Evolutionary conservation across 1,140 invertebrate species (phyloP), one percentile per base, ranked within the genome.

Genomic region (Drosophila lacteicornis): DNA sequence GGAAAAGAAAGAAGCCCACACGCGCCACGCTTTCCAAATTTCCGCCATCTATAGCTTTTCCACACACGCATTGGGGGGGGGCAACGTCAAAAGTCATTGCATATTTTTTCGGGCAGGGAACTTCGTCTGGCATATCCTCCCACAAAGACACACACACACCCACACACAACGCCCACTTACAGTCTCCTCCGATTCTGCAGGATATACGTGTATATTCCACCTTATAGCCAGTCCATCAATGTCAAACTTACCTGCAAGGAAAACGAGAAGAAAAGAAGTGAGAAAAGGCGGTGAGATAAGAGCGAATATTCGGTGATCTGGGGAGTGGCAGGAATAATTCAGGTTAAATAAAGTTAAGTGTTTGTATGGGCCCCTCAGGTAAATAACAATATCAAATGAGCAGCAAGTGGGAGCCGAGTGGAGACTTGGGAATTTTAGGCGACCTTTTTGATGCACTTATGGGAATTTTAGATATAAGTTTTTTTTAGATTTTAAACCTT

Each of bases 171-270:
- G 3, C 33, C 53, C 53, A 56, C 53, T 40, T 40, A 56, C 53
- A n/a, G 53, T 6, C 19, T 53, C 47, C 62, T 33, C n/a, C 30
- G 62, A 70, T 40, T 67, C 19, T 36, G 11, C 62, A 46, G 57
- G 15, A n/a, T 30, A 63, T n/a, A 40, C 33, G 5, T 33, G 17
- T 51, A 22, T 33, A 36, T 19, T 11, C 30, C 51, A 6, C 51
- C 51, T 55, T 55, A 55, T 25, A 56, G 53, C 36, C 53, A 75
- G 85, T 90, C 81, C 85, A 90, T 90, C 85, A 90, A 90, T 80
- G 85, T 90, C 85, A 77, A 70, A 90, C 85, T 90, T 85, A 90
- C 85, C 85, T 90, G 85, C 15, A 90, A 81, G 63, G 33, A 36
- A 36, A 36, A 11, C 33, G 43, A 68, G n/a, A 33, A 42, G 30